Base-by-base conservation (phyloP, 1,140 invertebrate species). In the Phenacoccus solenopsis region DNA sequence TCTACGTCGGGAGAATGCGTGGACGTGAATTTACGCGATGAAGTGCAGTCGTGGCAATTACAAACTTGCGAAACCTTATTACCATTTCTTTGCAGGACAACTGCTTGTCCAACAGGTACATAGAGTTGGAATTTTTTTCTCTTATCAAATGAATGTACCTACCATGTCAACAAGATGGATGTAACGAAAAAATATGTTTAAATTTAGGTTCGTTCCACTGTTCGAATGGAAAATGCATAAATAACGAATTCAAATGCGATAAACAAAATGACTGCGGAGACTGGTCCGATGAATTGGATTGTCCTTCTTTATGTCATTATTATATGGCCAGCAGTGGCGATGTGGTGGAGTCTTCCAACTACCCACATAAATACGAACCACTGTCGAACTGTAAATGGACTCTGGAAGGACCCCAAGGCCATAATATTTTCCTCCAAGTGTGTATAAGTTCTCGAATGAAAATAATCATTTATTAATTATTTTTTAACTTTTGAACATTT, bases 371-470 rank as follows among this genome's bases (percentile, higher is more conserved):
- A 76, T 98, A 98, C 78, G 84, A 86, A 69, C 84, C 93, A 1
- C 85, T 96, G 68, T 88, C 88, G 69, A 93, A 96, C 76, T 98
- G 95, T 79, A 95, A 95, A 80, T 98, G 96, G 95, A 96, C 94
- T 0, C 81, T 98, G 61, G 95, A 98, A 82, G 94, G 93, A 27
- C 94, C 94, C 3, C 87, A 96, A 79, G 95, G 95, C 49, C 92
- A 95, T 78, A 94, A 94, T 75, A 94, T 97, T 72, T 85, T 94
- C 30, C 81, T 96, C 70, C 87, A 88, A 81, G 86, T 88, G 78
- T 74, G 22, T n/a, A n/a, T 38, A 38, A 38, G n/a, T 38, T 38
- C 32, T 38, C n/a, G 32, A 28, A 67, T 67, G 25, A 67, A 16
- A 38, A 24, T 21, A 25, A 27, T 20, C 22, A 20, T 24, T 21